Base-by-base conservation (phyloP, 2,797 vertebrate genomes). In the Craterocephalus amniculus region DNA sequence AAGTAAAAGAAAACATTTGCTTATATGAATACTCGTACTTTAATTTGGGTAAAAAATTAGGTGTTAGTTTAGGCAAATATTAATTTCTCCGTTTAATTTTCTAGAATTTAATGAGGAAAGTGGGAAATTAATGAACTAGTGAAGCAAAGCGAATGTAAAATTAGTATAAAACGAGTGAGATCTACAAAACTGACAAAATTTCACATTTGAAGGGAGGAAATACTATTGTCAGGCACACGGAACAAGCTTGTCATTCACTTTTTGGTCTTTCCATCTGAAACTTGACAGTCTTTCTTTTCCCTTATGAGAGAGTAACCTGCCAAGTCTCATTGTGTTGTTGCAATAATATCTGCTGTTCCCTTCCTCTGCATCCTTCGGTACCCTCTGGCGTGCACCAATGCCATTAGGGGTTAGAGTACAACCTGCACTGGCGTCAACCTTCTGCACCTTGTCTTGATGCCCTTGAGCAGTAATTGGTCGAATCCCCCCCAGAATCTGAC, bases 381-480 rank as follows among this genome's bases (percentile, higher is more conserved):
- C 82, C 82, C 81, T 79, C 70, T 79, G 82, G 85, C 60, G 10
- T 63, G 70, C 85, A 78, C 76, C 22, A 49, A 67, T 27, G 36
- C 78, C 85, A 78, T 20, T 13, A 76, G 84, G 83, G 86, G 83
- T 85, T 84, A 85, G 80, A 87, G 82, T 71, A 84, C 78, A 83
- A 87, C 84, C 85, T 84, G 79, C 81, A 45, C 78, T 8, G 61
- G 78, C 57, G 58, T 76, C 83, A 76, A 80, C 80, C 74, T 84
- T 78, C 72, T 74, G 69, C 74, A 80, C 87, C 87, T 90, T 90
- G 88, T 89, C 88, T 91, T 83, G 82, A 87, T 91, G 90, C 92
- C 89, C 90, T 92, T 92, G 91, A 91, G 91, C 85, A 4, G 88
- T 93, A 93, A 93, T 93, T 93, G 92, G 89, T 90, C 76, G 88